Evolutionary conservation across 2,113 vertebrate genomes (phyloP).

Genomic region (Pionites leucogaster): DNA sequence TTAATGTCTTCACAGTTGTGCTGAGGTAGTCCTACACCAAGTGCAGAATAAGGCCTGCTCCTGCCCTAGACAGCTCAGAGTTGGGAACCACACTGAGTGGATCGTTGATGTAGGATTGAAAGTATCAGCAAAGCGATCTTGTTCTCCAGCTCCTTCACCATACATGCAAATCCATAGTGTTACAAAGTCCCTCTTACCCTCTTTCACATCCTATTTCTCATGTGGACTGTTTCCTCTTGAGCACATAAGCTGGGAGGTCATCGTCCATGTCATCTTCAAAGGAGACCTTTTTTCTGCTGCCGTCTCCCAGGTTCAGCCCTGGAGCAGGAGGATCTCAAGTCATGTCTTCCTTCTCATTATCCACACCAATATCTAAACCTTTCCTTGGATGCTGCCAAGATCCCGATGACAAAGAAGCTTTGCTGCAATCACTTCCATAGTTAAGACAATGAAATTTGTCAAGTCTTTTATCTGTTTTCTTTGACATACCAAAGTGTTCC

Average conservation of each 20-base stretch:
- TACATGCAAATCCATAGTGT: neutral
- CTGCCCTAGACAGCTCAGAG: rapidly evolving
- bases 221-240: rapidly evolving
- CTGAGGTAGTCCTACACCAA: neutral
- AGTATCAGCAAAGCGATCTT: neutral
- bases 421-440: neutral
- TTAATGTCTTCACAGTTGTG: neutral
- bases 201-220: neutral
- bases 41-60: neutral
- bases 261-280: neutral
- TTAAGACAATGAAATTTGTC: neutral
- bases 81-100: rapidly evolving
- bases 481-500: neutral
- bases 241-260: neutral
- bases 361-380: neutral
- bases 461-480: neutral
- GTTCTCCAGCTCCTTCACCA: neutral
- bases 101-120: neutral
- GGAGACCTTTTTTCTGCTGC: neutral
- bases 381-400: neutral
- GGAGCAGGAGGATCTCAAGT: neutral
- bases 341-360: neutral
- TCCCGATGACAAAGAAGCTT: neutral
- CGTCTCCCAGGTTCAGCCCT: neutral
- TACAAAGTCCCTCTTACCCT: neutral